Evolutionary conservation across 2,888 invertebrate species (phyloP), one percentile per base, ranked within the genome.

Genomic region (Amiota communis): DNA sequence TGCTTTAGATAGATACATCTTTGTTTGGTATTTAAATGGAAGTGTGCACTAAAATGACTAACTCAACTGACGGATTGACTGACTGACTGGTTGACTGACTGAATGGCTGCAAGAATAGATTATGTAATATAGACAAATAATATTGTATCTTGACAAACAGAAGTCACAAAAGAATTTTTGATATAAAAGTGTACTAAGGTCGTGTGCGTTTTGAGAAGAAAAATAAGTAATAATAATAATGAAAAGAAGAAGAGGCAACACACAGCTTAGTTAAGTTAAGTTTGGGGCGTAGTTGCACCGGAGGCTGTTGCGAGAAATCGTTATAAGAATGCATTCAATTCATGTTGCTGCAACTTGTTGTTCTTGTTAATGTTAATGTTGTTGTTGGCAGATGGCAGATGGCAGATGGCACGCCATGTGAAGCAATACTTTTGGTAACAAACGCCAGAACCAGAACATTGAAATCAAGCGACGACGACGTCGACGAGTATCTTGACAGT

Each of bases 41-140:
- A 59, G 59, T 17, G 8, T 15, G 53, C 17, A 17, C 59, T 20
- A 17, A 59, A 20, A 15, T 59, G 1, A 59, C n/a, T 59, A 51
- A 51, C 13, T 51, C 8, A 20, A 59, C 15, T 59, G 17, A 59
- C n/a, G 6, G 15, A 57, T 4, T 51, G 53, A 12, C 53, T 8
- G 53, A 10, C 53, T n/a, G 53, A 51, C 53, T 36, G 36, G 3
- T 6, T 36, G 36, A 51, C 53, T 8, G 53, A n/a, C 12, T 51
- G 53, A 51, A 51, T 59, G 59, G 3, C 36, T 36, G 36, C 36
- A 36, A 36, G 36, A 36, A 36, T 36, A 81, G 86, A 85, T 85
- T 83, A 85, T 83, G 83, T 85, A 83, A 83, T 84, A 80, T 83
- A 85, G 70, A 75, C 57, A 73, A 63, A 17, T 53, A 70, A 46